Conservation (phyloP, 2,113 vertebrate species). For the Ciconia stormi region DNA sequence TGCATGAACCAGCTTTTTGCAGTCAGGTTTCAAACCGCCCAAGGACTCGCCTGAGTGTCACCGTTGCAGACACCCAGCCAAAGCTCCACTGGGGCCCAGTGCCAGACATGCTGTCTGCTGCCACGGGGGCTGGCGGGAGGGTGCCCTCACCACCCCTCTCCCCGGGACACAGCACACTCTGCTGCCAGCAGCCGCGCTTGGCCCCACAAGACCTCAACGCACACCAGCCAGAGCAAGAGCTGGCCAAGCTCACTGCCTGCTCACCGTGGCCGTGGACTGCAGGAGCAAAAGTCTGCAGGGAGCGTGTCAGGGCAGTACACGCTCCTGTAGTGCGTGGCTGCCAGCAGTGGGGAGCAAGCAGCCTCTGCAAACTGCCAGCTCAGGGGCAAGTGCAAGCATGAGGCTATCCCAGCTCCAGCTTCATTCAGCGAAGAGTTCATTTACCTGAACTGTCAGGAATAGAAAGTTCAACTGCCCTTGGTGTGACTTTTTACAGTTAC, state of each 20-base stretch:
- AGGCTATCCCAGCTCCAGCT: not conserved
- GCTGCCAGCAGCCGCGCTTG: rapidly evolving
- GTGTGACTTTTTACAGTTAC: not conserved
- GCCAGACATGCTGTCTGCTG: rapidly evolving
- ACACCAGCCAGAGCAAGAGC: rapidly evolving
- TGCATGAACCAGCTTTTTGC: not conserved
- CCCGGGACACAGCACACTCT: not conserved
- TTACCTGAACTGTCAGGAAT: not conserved
- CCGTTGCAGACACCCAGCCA: rapidly evolving
- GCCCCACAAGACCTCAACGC: rapidly evolving
- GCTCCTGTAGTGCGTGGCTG: rapidly evolving
- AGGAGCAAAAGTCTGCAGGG: rapidly evolving
- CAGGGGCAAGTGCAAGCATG: rapidly evolving
- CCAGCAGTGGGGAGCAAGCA: not conserved
- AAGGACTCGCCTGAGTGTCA: rapidly evolving
- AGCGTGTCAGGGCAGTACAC: rapidly evolving
- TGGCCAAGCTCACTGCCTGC: not conserved
- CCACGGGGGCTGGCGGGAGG: rapidly evolving
- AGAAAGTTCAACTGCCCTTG: not conserved
- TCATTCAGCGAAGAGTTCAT: not conserved
- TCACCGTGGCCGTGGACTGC: rapidly evolving
- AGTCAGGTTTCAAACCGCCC: not conserved
- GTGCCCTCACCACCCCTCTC: not conserved
- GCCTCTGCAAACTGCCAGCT: not conserved
- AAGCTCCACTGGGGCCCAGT: rapidly evolving